Evolutionary conservation across 2,797 vertebrate genomes (phyloP).

Genomic region (Mormyrus hasselquistii): DNA sequence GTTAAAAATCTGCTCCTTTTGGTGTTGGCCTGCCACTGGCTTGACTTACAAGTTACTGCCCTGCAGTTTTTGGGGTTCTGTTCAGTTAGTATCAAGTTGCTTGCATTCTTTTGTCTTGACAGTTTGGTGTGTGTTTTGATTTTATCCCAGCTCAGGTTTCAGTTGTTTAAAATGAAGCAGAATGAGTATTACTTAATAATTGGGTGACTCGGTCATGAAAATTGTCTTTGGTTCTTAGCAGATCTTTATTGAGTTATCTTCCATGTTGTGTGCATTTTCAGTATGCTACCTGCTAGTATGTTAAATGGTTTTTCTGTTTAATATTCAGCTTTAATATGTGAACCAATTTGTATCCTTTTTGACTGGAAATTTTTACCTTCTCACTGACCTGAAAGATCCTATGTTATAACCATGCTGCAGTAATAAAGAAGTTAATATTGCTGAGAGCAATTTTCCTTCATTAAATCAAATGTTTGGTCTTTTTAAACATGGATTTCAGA

Average conservation of each 20-base stretch:
- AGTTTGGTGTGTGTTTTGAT: not conserved
- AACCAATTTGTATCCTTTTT: not conserved
- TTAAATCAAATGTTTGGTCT: not conserved
- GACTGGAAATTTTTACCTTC: not conserved
- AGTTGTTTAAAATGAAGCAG: not conserved
- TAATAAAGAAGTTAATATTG: not conserved
- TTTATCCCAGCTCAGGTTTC: not conserved
- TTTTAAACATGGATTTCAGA: not conserved
- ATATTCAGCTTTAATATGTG: not conserved
- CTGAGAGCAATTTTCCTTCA: not conserved
- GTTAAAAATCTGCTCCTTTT: not conserved
- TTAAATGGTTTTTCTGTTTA: not conserved
- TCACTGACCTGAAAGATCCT: not conserved
- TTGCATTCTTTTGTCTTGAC: not conserved
- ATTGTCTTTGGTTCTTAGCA: not conserved
- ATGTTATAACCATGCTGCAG: not conserved
- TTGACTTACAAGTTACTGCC: not conserved
- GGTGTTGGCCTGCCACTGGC: not conserved
- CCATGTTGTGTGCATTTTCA: not conserved
- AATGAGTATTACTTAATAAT: not conserved
- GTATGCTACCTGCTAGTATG: not conserved
- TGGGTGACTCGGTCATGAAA: not conserved
- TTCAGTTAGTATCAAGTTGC: not conserved
- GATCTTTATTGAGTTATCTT: not conserved
- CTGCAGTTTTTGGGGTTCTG: not conserved